A percentile compares a stretch with the other conserved stretches of the same genome.
Evolutionary conservation across 2,797 vertebrate genomes (phyloP).

Genomic region (Platalea minor): DNA sequence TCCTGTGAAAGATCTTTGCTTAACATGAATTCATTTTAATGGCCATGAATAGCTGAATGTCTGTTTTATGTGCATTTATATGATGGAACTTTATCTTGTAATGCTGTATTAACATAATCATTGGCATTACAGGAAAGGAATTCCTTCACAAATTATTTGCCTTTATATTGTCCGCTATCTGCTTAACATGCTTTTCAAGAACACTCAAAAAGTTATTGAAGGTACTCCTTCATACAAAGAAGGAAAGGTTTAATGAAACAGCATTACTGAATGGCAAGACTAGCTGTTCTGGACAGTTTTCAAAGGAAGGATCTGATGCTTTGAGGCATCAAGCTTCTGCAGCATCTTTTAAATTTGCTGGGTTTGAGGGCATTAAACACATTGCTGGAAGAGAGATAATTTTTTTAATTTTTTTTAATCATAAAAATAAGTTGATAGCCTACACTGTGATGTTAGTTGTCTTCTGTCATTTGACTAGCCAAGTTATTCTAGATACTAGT

Average conservation of each 20-base stretch:
- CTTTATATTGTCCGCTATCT: background rate
- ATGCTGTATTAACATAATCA: background rate
- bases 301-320: background rate
- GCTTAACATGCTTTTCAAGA: background rate
- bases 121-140: background rate
- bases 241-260: background rate
- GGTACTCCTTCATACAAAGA: background rate
- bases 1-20: background rate
- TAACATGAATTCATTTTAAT: background rate
- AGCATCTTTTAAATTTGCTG: background rate
- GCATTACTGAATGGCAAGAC: background rate
- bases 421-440: background rate
- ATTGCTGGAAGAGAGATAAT: background rate
- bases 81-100: background rate
- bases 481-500: background rate
- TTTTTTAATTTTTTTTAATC: background rate
- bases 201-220: background rate
- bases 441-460: background rate
- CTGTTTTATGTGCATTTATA: background rate
- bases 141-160: background rate
- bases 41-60: background rate
- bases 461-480: background rate
- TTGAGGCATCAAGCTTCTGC: background rate
- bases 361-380: background rate
- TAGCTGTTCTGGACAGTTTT: background rate